Base-by-base conservation (phyloP, 1,140 invertebrate genomes). In the Saccostrea glomerata region DNA sequence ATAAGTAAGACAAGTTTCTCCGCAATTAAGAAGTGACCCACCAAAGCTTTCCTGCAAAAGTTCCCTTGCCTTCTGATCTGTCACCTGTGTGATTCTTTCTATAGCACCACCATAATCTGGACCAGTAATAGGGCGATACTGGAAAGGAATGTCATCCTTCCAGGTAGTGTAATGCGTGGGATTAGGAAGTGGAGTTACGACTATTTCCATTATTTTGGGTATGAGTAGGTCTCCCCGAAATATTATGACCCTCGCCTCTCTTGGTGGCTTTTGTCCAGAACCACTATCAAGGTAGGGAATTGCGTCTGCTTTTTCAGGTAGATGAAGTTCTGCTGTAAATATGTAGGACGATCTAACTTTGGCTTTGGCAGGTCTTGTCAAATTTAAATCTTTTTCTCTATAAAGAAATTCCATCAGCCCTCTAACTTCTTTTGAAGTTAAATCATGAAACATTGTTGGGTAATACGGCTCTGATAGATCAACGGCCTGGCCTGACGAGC, bases 201-300 rank as follows among this genome's bases (percentile, higher is more conserved):
- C 87, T 82, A 91, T 93, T 86, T 93, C 93, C 60, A 92, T 89
- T 12, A 93, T 86, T 6, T 89, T 87, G 6, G 92, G 91, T 17
- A 82, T 90, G 5, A 17, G 36, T 60, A 87, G 87, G 83, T 93
- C 92, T 40, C 93, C 93, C 13, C 92, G 91, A 84, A 94, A 92
- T 13, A 93, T 86, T 13, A 93, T 85, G 23, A 93, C 92, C 25
- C 66, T 60, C 6, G 93, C 92, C 63, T 92, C 83, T 84, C 93
- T 90, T 17, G 70, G 82, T 17, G 93, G 92, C 36, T 90, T 87
- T 12, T 84, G 12, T 30, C 86, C 87, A 17, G 82, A 56, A 4
- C 87, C 87, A 5, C 87, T 86, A 82, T 93, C 92, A 30, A 93
- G 88, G 89, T 89, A 92, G 17, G 86, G 63, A 6, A 93, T 54